Base-by-base conservation (phyloP, 1,140 invertebrate genomes). In the Drosophila bifasciata region DNA sequence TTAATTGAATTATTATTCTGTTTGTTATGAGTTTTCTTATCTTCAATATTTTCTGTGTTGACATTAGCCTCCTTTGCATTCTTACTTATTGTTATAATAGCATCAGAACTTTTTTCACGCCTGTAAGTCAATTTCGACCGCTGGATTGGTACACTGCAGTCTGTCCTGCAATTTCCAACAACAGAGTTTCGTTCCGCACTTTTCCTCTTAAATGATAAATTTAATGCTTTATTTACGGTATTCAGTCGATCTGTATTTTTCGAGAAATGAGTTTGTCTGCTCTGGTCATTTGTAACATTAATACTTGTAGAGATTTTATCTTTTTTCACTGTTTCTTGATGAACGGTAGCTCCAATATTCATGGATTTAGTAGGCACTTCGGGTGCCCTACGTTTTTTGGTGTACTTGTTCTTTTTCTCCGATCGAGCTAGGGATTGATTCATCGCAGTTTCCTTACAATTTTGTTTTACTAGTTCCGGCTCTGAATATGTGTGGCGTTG, bases 351-450 rank as follows among this genome's bases (percentile, higher is more conserved):
- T 9, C 11, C 9, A 28, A 16, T 53, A 21, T 25, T 28, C 6
- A 44, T 23, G 8, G 25, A 1, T n/a, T 32, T 23, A 32, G 56
- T 21, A 8, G 73, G 71, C 4, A 52, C 74, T 19, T 72, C 64
- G 1, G 77, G 79, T 9, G 77, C 79, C 60, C 75, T 70, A 16
- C 76, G 46, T 51, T 86, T 83, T 48, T 77, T 83, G 5, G 70
- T 64, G 28, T 79, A 79, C 23, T 79, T 79, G 41, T 67, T 76
- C 7, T 59, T 36, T 60, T 73, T 76, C n/a, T 41, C 51, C n/a
- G 53, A 21, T 15, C 32, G 62, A 16, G 45, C 15, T 3, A 44
- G 1, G 0, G 43, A 16, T 15, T 55, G 36, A 3, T 36, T 2
- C 32, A 15, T 45, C 28, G 36, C 41, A 2, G 39, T 8, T 57